Conservation (phyloP, 2,113 vertebrate species). For the Carassius gibelio region DNA sequence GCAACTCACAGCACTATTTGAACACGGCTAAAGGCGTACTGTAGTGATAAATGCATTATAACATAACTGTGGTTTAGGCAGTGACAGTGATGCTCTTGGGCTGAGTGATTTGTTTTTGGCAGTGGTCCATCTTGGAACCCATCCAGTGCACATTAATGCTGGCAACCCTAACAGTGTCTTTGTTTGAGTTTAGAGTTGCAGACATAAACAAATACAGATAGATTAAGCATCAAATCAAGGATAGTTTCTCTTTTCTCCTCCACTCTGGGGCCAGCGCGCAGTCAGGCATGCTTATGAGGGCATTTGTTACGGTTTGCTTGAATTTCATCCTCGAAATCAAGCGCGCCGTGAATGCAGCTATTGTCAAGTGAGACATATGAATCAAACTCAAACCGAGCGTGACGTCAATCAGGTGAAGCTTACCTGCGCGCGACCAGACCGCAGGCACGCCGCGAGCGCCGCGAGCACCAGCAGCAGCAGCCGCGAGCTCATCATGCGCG, state of each 20-base stretch:
- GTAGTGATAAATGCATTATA: conserved; percentile 7
- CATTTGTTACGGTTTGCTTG: not conserved
- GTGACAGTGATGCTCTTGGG: conserved; percentile 38
- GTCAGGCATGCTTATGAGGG: conserved; percentile 8
- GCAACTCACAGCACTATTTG: not conserved
- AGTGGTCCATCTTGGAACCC: conserved; percentile 1
- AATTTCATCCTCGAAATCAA: conserved; percentile 24
- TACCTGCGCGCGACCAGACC: conserved; percentile 73
- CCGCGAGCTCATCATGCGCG: conserved; percentile 72
- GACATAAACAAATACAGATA: conserved; percentile 32
- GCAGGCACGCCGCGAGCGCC: conserved; percentile 68
- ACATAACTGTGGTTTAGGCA: conserved; percentile 25
- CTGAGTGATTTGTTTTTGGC: conserved; percentile 38
- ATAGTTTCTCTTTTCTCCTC: conserved; percentile 10
- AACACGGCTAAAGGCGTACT: not conserved
- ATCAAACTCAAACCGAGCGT: conserved; percentile 18
- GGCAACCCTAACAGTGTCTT: conserved; percentile 17
- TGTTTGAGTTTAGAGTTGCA: conserved; percentile 20
- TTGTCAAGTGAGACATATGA: not conserved
- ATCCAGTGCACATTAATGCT: conserved; percentile 31
- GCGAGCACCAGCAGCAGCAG: conserved; percentile 69
- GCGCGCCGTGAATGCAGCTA: not conserved
- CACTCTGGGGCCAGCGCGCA: not conserved
- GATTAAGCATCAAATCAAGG: conserved; percentile 28
- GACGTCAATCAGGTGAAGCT: conserved; percentile 54